phyloP scores from a whole-genome alignment of 2,888 invertebrate species.

The Metopia argyrocephala region DNA sequence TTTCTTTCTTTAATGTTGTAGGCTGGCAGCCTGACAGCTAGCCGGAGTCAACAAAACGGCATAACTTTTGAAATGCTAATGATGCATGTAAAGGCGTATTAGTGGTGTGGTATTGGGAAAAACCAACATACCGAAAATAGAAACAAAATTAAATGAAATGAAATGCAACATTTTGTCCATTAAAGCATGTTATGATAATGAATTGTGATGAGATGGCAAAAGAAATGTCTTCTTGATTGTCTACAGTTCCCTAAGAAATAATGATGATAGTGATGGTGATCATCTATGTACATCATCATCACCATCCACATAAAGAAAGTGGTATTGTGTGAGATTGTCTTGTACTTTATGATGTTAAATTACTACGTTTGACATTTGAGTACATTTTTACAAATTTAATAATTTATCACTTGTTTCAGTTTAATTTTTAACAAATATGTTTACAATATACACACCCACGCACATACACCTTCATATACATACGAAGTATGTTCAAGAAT shows the following conservation, averaged over 20 bases:
- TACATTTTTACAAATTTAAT: conserved; percentile 53
- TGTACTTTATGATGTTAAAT: conserved; percentile 55
- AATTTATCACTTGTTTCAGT: conserved; percentile 54
- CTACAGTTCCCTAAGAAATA: too few relatives aligned
- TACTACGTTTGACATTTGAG: conserved; percentile 57
- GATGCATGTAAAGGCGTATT: conserved; percentile 53
- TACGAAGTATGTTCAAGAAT: neutral
- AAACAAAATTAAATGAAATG: neutral
- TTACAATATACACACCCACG: neutral
- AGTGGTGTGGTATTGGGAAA: conserved; percentile 11
- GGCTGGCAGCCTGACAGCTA: conserved; percentile 16
- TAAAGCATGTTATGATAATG: conserved; percentile 55
- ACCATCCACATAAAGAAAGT: conserved; percentile 20
- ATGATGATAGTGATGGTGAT: neutral
- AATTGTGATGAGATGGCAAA: conserved; percentile 44
- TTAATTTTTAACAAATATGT: conserved; percentile 4
- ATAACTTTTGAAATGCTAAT: conserved; percentile 58
- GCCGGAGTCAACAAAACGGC: conserved; percentile 20
- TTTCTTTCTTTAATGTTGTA: conserved; percentile 44
- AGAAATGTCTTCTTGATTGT: neutral
- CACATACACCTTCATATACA: neutral
- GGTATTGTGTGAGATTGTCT: conserved; percentile 20
- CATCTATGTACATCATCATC: neutral
- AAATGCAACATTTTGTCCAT: conserved; percentile 39
- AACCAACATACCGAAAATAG: neutral